Evolutionary conservation across 2,888 invertebrate genomes (phyloP).

Genomic region (Ischnus inquisitorius): DNA sequence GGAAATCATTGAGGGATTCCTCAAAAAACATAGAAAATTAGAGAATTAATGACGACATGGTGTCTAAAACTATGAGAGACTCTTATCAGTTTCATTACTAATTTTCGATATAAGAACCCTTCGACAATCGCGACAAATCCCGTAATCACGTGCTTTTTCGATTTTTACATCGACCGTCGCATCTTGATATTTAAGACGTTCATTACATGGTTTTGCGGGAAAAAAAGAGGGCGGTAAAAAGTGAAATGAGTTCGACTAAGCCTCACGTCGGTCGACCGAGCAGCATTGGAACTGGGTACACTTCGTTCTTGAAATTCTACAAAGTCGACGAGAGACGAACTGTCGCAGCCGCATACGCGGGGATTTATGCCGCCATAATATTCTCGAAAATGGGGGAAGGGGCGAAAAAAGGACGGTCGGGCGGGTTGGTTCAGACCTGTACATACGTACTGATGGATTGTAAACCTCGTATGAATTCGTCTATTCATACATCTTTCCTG

Average conservation of each 20-base stretch:
- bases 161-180: no score
- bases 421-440: neutral
- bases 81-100: no score
- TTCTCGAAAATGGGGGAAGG: neutral
- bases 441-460: conserved; percentile 30
- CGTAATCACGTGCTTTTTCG: no score
- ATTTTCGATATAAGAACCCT: no score
- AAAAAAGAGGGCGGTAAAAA: neutral
- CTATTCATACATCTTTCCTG: conserved; percentile 46
- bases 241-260: neutral
- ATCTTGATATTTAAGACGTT: no score
- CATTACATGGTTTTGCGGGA: neutral
- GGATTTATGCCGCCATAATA: conserved; percentile 9
- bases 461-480: conserved; percentile 41
- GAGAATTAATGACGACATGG: no score
- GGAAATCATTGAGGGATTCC: no score
- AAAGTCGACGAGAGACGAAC: neutral
- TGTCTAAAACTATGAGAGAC: no score
- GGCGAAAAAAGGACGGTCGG: neutral
- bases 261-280: neutral
- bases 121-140: no score
- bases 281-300: neutral
- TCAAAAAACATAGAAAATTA: no score
- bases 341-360: neutral
- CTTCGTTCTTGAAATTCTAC: neutral